Conservation (phyloP, 1,140 invertebrate genomes). For the Heliconius nattereri region DNA sequence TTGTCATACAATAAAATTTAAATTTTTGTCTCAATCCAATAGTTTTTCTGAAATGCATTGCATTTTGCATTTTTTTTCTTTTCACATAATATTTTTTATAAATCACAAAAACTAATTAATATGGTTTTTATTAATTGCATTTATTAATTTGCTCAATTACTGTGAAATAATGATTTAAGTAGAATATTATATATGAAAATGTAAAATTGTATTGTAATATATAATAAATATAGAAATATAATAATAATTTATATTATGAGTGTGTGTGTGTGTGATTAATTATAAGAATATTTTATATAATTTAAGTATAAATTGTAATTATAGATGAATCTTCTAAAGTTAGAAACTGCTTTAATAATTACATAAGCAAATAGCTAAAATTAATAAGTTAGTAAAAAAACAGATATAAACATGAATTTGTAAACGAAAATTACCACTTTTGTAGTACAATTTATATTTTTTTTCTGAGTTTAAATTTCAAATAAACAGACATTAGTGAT, state of each 20-base stretch:
- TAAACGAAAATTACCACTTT: too few relatives aligned
- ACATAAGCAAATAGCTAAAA: neutral
- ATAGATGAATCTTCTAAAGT: neutral
- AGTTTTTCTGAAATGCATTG: too few relatives aligned
- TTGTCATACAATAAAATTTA: too few relatives aligned
- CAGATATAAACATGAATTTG: neutral
- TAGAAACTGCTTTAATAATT: slow-evolving; percentile 13
- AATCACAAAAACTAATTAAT: too few relatives aligned
- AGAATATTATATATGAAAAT: neutral
- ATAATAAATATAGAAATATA: too few relatives aligned
- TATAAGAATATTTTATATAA: neutral
- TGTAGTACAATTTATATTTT: too few relatives aligned
- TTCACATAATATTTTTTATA: too few relatives aligned
- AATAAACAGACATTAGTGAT: too few relatives aligned
- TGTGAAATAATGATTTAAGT: neutral
- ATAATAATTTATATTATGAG: too few relatives aligned
- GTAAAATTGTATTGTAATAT: neutral
- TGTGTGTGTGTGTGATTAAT: neutral
- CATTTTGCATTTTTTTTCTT: too few relatives aligned
- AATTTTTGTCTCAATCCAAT: too few relatives aligned
- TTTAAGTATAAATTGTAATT: neutral
- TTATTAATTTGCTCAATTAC: slow-evolving; percentile 1
- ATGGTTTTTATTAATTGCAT: neutral
- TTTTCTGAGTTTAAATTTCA: too few relatives aligned
- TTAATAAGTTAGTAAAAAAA: neutral